phyloP scores from a whole-genome alignment of 1,140 invertebrate genomes.

The Wiebesia pumilae region DNA sequence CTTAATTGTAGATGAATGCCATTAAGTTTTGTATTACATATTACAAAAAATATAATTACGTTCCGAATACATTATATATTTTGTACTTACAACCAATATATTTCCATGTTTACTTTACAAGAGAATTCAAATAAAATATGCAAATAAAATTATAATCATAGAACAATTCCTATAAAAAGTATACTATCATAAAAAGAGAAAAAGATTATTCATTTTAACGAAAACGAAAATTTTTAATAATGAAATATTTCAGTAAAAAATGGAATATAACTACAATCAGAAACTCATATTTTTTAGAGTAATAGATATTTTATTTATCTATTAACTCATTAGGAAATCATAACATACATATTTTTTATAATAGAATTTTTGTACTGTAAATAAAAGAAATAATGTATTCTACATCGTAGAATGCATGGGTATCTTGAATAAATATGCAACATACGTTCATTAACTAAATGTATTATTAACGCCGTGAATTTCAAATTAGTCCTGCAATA shows the following conservation, averaged over 20 bases:
- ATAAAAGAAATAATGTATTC: neutral
- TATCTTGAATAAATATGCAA: neutral
- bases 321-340: too few relatives aligned
- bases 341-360: neutral
- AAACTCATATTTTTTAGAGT: too few relatives aligned
- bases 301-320: too few relatives aligned
- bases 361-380: neutral
- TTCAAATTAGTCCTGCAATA: constrained; percentile 43
- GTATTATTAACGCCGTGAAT: constrained; percentile 9
- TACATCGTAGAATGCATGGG: neutral
- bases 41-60: neutral
- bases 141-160: neutral
- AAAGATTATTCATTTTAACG: neutral
- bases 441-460: neutral
- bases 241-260: too few relatives aligned
- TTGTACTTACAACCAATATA: neutral
- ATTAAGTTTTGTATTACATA: neutral
- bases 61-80: too few relatives aligned
- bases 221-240: neutral
- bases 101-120: neutral
- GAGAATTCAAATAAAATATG: neutral
- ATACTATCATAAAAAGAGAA: neutral
- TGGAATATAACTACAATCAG: too few relatives aligned
- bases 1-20: neutral
- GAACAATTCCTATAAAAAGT: neutral